Evolutionary conservation across 2,113 vertebrate genomes (phyloP).

Genomic region (Lepidothrix coronata): DNA sequence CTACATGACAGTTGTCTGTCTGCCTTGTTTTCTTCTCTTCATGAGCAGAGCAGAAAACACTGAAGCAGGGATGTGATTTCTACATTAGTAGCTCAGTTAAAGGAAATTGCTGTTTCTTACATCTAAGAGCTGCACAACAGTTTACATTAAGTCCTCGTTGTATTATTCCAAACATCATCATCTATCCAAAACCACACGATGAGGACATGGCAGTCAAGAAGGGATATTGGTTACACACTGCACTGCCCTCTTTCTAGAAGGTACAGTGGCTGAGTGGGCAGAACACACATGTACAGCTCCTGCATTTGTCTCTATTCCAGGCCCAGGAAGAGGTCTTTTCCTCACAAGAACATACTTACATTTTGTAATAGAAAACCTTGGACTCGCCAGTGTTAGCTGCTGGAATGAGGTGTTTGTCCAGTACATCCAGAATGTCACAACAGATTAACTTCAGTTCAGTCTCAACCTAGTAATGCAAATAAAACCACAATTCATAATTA

Average conservation of each 20-base stretch:
- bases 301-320: background rate
- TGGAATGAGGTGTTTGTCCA: slow-evolving; percentile 98
- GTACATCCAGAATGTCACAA: slow-evolving; percentile 96
- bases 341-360: slow-evolving; percentile 78
- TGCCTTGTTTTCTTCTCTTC: background rate
- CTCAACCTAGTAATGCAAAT: slow-evolving; percentile 82
- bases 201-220: background rate
- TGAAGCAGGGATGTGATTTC: background rate
- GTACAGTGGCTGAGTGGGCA: background rate
- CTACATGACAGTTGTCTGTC: background rate
- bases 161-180: background rate
- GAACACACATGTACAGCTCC: background rate
- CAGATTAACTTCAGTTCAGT: slow-evolving; percentile 95
- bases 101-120: background rate
- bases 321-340: too few relatives aligned
- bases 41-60: background rate
- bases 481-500: background rate
- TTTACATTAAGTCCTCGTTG: background rate
- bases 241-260: background rate
- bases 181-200: background rate
- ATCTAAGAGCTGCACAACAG: background rate
- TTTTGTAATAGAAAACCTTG: slow-evolving; percentile 99
- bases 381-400: slow-evolving; percentile 95
- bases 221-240: background rate
- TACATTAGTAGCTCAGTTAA: background rate